Conservation (phyloP, 2,113 vertebrate species). For the Brienomyrus longianalis region DNA sequence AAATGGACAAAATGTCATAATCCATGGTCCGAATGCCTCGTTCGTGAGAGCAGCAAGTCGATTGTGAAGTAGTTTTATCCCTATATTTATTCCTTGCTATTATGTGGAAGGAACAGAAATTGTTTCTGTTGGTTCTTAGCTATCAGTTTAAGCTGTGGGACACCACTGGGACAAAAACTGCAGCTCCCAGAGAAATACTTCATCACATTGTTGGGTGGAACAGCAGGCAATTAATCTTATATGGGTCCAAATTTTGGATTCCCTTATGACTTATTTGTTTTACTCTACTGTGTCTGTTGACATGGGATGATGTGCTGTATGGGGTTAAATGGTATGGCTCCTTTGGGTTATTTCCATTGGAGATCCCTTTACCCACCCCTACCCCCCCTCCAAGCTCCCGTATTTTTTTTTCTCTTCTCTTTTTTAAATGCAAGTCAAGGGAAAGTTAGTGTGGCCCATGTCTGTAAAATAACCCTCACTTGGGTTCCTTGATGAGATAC, state of each 20-base stretch:
- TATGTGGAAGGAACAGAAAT: not conserved
- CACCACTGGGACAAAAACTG: not conserved
- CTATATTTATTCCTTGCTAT: not conserved
- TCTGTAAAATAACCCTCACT: not conserved
- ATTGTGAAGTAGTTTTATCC: not conserved
- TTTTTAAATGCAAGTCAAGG: not conserved
- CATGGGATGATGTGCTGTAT: not conserved
- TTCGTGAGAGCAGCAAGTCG: not conserved
- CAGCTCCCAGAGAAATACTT: not conserved
- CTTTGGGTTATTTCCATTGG: not conserved
- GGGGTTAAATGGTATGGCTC: not conserved
- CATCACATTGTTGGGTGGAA: not conserved
- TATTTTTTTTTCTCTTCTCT: not conserved
- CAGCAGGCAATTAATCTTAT: not conserved
- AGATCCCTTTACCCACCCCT: not conserved
- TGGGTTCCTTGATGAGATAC: not conserved
- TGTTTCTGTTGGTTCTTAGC: not conserved
- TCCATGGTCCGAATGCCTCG: not conserved
- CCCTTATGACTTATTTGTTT: not conserved
- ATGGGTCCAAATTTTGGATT: not conserved
- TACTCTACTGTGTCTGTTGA: not conserved
- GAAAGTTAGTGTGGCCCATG: not conserved
- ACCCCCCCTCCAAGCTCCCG: not conserved
- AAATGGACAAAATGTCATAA: not conserved
- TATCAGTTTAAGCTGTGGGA: not conserved